Evolutionary conservation across 1,140 invertebrate genomes (phyloP).

Genomic region (Magallana gigas): DNA sequence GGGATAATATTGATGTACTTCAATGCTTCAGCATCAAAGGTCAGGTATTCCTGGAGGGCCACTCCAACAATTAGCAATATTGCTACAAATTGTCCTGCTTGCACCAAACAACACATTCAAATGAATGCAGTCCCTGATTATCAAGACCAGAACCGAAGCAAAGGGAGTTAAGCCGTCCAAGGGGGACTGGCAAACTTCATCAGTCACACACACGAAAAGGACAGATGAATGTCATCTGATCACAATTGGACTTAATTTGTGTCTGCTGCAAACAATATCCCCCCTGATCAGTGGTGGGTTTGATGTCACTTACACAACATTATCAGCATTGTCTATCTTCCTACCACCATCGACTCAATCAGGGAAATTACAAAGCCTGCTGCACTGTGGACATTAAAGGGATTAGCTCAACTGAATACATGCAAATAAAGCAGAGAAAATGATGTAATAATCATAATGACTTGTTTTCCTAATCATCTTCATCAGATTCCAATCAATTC

Average conservation of each 20-base stretch:
- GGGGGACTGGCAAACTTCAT: conserved; percentile 13
- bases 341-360: conserved; percentile 32
- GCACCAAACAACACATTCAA: conserved; percentile 22
- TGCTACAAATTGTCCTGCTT: conserved; percentile 17
- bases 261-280: conserved; percentile 35
- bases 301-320: conserved; percentile 28
- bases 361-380: conserved; percentile 22
- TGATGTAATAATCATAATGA: conserved; percentile 35
- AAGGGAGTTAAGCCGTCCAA: conserved; percentile 12
- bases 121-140: conserved; percentile 33
- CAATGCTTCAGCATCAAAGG: conserved; percentile 11
- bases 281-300: conserved; percentile 20
- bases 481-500: conserved; percentile 17
- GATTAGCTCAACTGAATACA: conserved; percentile 35
- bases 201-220: conserved; percentile 25
- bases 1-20: conserved; percentile 31
- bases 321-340: conserved; percentile 24
- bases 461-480: conserved; percentile 37
- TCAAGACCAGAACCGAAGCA: conserved; percentile 14
- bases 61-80: conserved; percentile 34
- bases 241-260: conserved; percentile 36
- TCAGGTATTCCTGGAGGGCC: conserved; percentile 12
- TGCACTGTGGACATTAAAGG: conserved; percentile 29
- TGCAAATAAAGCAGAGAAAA: conserved; percentile 38
- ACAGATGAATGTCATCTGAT: conserved; percentile 22